phyloP scores from a whole-genome alignment of 2,797 vertebrate species.

The Squalus acanthias region DNA sequence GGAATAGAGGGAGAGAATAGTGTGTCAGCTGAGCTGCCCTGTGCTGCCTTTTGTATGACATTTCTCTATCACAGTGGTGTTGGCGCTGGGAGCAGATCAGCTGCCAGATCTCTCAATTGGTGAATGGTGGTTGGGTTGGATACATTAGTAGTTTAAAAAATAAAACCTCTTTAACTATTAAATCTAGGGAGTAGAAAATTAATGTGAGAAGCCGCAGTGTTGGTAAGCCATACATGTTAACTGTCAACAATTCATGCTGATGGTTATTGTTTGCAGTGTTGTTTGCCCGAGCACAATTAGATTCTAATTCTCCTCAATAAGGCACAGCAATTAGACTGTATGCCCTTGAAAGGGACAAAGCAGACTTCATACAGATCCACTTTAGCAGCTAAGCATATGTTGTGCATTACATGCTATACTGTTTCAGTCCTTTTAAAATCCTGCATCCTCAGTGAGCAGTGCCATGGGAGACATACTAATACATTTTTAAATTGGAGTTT shows the following conservation, averaged over 20 bases:
- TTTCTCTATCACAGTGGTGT: neutral
- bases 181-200: no score
- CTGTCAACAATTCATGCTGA: neutral
- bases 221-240: neutral
- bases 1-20: neutral
- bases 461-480: no score
- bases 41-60: neutral
- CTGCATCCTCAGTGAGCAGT: neutral
- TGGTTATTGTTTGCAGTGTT: conserved; percentile 4
- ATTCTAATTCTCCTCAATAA: neutral
- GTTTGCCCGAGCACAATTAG: neutral
- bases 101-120: neutral
- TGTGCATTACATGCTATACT: neutral
- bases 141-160: neutral
- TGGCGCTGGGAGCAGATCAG: neutral
- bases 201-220: neutral
- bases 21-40: neutral
- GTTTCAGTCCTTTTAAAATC: neutral
- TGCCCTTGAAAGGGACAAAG: neutral
- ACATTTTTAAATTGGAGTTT: no score
- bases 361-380: neutral
- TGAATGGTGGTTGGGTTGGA: neutral
- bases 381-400: neutral
- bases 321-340: neutral
- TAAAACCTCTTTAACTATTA: neutral